phyloP scores from a whole-genome alignment of 2,113 vertebrate species.

The Nothocercus nigrocapillus region DNA sequence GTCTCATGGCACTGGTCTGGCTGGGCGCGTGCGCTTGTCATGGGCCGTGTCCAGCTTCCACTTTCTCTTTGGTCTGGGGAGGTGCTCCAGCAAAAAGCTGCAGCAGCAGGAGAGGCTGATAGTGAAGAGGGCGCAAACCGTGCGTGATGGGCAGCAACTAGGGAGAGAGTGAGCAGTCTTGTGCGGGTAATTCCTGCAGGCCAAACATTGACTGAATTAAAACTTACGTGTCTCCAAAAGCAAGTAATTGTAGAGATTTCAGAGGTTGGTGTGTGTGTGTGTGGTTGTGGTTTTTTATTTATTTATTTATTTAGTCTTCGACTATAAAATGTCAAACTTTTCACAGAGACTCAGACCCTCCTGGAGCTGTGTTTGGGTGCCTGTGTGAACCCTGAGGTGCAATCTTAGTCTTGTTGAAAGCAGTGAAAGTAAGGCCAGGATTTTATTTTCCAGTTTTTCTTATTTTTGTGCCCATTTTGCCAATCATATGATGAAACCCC shows the following conservation, averaged over 20 bases:
- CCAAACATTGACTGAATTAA: not conserved
- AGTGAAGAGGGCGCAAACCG: not conserved
- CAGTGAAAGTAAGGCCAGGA: not conserved
- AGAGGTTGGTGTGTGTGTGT: no score
- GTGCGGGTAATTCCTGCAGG: accelerated
- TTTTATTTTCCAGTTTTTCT: not conserved
- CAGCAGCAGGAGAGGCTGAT: not conserved
- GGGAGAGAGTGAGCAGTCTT: not conserved
- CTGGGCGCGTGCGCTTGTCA: not conserved
- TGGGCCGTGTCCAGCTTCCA: not conserved
- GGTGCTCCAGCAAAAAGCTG: not conserved
- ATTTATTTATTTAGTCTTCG: not conserved
- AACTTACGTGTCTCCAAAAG: not conserved
- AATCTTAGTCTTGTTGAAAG: not conserved
- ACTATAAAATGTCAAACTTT: not conserved
- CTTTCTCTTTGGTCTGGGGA: not conserved
- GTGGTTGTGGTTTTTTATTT: no score
- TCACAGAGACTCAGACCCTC: not conserved
- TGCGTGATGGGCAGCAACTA: not conserved
- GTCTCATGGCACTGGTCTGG: not conserved
- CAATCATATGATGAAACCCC: not conserved
- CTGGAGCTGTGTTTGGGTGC: not conserved
- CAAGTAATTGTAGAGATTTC: not conserved
- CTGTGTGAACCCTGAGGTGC: not conserved
- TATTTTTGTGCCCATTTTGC: not conserved